These are phyloP conservation scores for Phlogophora meticulosa DNA, from an alignment of 2,888 invertebrate species.

Conservation along the genomic window DNA sequence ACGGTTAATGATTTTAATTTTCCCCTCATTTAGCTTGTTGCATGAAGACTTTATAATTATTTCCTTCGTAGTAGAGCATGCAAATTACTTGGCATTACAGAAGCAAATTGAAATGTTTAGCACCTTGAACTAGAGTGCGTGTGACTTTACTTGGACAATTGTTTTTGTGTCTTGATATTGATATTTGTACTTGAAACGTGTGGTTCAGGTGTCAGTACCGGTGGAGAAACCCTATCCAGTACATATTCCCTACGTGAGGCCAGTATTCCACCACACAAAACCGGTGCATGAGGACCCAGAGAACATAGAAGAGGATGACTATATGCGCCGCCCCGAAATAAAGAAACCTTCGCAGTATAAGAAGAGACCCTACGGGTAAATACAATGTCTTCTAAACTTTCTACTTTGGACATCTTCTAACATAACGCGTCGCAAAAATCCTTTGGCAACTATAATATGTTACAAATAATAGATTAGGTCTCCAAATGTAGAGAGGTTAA, in stretches of 20 bases:
- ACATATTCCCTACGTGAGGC: conserved; percentile 92
- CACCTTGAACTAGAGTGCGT: conserved; percentile 40
- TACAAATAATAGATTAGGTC: too few species aligned
- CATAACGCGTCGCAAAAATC: too few species aligned
- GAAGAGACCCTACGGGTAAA: conserved; percentile 82
- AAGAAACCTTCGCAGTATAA: conserved; percentile 77
- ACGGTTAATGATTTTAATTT: conserved; percentile 48
- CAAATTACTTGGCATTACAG: conserved; percentile 40
- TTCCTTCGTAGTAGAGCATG: conserved; percentile 50
- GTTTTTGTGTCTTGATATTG: conserved; percentile 4
- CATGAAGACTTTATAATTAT: conserved; percentile 58
- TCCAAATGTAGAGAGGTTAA: too few species aligned
- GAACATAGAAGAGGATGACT: conserved; percentile 78
- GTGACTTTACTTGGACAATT: background rate
- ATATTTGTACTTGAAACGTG: conserved; percentile 28
- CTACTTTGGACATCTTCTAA: background rate
- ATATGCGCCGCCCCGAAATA: conserved; percentile 78
- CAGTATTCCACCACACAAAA: conserved; percentile 88
- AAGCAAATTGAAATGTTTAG: conserved; percentile 49
- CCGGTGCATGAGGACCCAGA: conserved; percentile 79
- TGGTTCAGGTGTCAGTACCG: conserved; percentile 92
- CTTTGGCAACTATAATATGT: too few species aligned
- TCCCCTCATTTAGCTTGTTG: conserved; percentile 42
- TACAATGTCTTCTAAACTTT: background rate
- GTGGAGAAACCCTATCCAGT: conserved; percentile 94